Evolutionary conservation across 2,888 invertebrate genomes (phyloP).

Genomic region (Drosophila mimica): DNA sequence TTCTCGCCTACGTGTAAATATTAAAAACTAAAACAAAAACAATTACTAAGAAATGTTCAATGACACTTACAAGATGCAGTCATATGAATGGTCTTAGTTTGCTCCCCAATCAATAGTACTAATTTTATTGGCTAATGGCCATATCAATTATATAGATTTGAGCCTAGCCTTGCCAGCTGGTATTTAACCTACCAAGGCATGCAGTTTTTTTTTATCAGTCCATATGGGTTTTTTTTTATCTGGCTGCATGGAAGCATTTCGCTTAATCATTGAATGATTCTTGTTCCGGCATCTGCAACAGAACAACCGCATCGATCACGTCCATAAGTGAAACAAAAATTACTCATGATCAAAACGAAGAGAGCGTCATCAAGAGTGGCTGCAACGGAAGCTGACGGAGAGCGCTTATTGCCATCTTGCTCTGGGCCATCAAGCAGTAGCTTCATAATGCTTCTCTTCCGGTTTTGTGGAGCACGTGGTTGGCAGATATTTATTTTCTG

Average conservation of each 20-base stretch:
- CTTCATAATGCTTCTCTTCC: constrained; percentile 34
- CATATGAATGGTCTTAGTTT: constrained; percentile 30
- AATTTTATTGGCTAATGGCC: background rate
- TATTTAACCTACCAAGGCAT: constrained; percentile 3
- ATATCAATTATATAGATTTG: background rate
- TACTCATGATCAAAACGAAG: constrained; percentile 40
- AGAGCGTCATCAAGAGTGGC: constrained; percentile 16
- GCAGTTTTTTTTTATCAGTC: constrained; percentile 25
- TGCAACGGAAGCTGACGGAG: constrained; percentile 42
- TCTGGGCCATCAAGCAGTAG: constrained; percentile 26
- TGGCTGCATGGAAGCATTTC: constrained; percentile 44
- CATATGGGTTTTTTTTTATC: constrained; percentile 29
- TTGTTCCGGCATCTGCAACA: constrained; percentile 50
- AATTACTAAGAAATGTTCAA: constrained; percentile 8
- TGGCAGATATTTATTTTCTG: constrained; percentile 17
- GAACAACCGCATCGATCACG: constrained; percentile 50
- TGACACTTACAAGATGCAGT: constrained; percentile 1
- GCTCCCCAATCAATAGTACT: background rate
- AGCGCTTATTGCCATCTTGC: constrained; percentile 32
- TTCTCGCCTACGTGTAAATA: constrained; percentile 60
- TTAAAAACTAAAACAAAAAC: constrained; percentile 24
- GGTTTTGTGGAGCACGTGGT: constrained; percentile 49
- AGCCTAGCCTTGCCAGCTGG: background rate
- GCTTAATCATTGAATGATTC: constrained; percentile 40
- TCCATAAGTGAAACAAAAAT: constrained; percentile 32